Conservation (phyloP, 2,888 invertebrate species). For the Apotomis betuletana region DNA sequence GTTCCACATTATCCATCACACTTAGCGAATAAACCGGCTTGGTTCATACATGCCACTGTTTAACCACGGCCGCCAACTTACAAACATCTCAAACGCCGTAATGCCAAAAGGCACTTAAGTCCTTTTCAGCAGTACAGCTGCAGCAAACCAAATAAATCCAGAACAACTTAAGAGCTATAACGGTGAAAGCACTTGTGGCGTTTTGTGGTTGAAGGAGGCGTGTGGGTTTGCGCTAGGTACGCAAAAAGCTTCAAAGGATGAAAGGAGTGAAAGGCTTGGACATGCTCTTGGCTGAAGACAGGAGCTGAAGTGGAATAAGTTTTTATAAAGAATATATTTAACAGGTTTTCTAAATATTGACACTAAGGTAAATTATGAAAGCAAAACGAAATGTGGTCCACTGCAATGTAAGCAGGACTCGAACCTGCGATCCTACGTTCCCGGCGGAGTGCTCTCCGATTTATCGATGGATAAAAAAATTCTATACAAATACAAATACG, state of each 20-base stretch:
- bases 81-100: background rate
- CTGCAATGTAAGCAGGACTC: too few relatives aligned
- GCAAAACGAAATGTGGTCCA: background rate
- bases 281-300: background rate
- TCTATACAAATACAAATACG: too few relatives aligned
- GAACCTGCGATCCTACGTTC: too few relatives aligned
- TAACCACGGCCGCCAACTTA: background rate
- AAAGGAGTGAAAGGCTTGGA: constrained; percentile 26
- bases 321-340: background rate
- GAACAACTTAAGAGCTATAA: constrained; percentile 5
- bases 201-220: constrained; percentile 6
- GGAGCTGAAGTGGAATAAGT: background rate
- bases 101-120: background rate
- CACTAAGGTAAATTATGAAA: too few relatives aligned
- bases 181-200: background rate
- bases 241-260: constrained; percentile 32
- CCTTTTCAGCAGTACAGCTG: background rate
- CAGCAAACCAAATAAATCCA: constrained; percentile 1
- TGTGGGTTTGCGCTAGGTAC: background rate
- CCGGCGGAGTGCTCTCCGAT: too few relatives aligned
- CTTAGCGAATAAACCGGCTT: constrained; percentile 20
- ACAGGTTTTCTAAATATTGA: background rate
- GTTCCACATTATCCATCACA: constrained; percentile 25
- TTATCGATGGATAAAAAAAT: too few relatives aligned
- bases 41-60: constrained; percentile 6